These are phyloP conservation scores for Xenopus borealis DNA, from an alignment of 2,113 vertebrate species.

Conservation along the genomic window DNA sequence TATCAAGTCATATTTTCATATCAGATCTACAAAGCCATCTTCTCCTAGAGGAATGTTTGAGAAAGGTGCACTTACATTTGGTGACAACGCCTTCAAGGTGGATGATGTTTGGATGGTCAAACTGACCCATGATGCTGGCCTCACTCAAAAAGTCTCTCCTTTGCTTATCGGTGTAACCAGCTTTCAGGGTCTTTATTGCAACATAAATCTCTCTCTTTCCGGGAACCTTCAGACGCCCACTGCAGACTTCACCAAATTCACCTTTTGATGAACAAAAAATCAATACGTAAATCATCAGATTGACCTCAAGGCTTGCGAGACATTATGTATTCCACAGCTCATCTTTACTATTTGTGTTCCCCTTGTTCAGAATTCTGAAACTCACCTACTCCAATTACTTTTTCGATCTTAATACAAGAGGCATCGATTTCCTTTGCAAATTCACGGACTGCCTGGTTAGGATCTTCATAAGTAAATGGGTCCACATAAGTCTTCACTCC, in stretches of 20 bases:
- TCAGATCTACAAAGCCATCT: constrained; percentile 44
- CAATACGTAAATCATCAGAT: too few species aligned
- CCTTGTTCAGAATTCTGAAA: neutral
- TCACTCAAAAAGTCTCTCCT: constrained; percentile 95
- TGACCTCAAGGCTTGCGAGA: too few species aligned
- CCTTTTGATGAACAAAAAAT: constrained; percentile 63
- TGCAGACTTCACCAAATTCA: constrained; percentile 95
- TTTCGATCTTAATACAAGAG: constrained; percentile 98
- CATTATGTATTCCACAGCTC: too few species aligned
- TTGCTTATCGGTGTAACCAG: constrained; percentile 95
- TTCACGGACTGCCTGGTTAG: constrained; percentile 95
- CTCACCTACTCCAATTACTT: constrained; percentile 97
- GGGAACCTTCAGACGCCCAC: constrained; percentile 92
- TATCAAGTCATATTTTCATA: too few species aligned
- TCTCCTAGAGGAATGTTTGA: neutral
- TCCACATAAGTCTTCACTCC: constrained; percentile 97
- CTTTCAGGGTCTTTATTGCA: constrained; percentile 96
- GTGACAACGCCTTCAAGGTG: constrained; percentile 97
- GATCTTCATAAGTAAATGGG: constrained; percentile 97
- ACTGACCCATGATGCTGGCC: constrained; percentile 98
- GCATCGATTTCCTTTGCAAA: constrained; percentile 98
- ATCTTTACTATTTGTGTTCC: too few species aligned
- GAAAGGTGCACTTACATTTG: constrained; percentile 77
- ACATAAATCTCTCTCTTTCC: constrained; percentile 96
- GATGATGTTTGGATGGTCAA: constrained; percentile 97